Evolutionary conservation across 2,113 vertebrate species (phyloP), one percentile per base, ranked within the genome.

Genomic region (Copsychus sechellarum): DNA sequence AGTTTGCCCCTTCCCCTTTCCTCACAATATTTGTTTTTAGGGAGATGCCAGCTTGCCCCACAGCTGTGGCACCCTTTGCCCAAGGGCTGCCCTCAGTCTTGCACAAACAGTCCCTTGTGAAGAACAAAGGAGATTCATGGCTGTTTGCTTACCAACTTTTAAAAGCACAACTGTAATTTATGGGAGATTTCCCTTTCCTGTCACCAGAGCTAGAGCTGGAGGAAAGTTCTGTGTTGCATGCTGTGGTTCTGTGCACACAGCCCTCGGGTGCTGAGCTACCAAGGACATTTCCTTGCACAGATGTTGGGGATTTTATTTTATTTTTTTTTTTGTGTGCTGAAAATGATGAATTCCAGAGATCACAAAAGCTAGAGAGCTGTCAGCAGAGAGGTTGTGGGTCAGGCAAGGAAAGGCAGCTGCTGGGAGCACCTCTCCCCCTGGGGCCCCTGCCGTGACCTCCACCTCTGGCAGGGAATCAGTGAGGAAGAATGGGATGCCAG

Each of bases 341-440:
- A 95, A 92, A 67, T 38, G 82, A 93, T 48, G 85, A 74, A 72
- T 93, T 85, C 74, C 80, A 93, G 86, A 82, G 54, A 71, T 84
- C 38, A 29, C 36, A 77, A 83, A 74, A 88, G 56, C 72, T 81
- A 36, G 51, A 91, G 80, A 89, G 60, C 62, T 87, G 40, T 71
- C 67, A 81, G 66, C 34, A 95, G 66, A 80, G 82, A 31, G 20
- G 38, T 26, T 33, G 70, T 42, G 47, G 66, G 53, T 86, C 19
- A 13, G 31, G 48, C 36, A 86, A 84, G 83, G 31, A 34, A 83
- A 82, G 17, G 87, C 58, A 73, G 89, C 72, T 69, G 94, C 58
- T 9, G 24, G n/a, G 53, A 84, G 48, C 43, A 67, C 79, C 66
- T 73, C 82, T 91, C 64, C 43, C 78, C 1, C 1, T 0, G 0